A percentile compares a stretch with the other conserved stretches of the same genome.
phyloP scores from a whole-genome alignment of 2,888 invertebrate genomes.

The Dioctria linearis region DNA sequence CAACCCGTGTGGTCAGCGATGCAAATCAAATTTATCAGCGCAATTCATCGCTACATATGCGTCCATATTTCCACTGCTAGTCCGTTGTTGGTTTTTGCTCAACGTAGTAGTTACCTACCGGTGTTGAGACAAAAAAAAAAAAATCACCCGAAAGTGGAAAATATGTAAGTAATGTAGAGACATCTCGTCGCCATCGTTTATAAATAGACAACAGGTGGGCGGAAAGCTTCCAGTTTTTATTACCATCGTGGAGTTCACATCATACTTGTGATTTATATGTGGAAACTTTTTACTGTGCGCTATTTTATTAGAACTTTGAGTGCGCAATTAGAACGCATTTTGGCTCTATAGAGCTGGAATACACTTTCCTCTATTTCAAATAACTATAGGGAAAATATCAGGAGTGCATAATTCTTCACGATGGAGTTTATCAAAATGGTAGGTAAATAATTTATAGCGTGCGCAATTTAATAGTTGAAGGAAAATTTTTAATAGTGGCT shows the following conservation, averaged over 20 bases:
- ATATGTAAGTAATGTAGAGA: conserved; percentile 33
- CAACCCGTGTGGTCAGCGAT: conserved; percentile 52
- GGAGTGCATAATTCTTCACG: neutral
- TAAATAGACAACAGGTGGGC: conserved; percentile 51
- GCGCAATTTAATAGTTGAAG: neutral
- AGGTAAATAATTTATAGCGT: neutral
- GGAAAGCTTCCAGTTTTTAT: conserved; percentile 50
- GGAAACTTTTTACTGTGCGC: conserved; percentile 8
- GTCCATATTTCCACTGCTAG: conserved; percentile 40
- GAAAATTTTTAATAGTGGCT: neutral
- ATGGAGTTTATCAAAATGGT: conserved; percentile 39
- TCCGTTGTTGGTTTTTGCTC: conserved; percentile 28
- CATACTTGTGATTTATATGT: conserved; percentile 24
- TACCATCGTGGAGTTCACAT: conserved; percentile 20
- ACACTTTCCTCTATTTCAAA: neutral
- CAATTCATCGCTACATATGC: conserved; percentile 39
- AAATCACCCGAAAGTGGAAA: conserved; percentile 28
- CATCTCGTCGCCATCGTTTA: conserved; percentile 53
- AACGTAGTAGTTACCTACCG: neutral
- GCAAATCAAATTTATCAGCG: conserved; percentile 54
- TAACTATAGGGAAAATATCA: neutral
- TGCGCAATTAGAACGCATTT: conserved; percentile 18
- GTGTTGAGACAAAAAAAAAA: conserved; percentile 28
- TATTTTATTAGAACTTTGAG: conserved; percentile 1
- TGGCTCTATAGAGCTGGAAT: neutral